Evolutionary conservation across 2,888 invertebrate genomes (phyloP), one percentile per base, ranked within the genome.

Genomic region (Macropis europaea): DNA sequence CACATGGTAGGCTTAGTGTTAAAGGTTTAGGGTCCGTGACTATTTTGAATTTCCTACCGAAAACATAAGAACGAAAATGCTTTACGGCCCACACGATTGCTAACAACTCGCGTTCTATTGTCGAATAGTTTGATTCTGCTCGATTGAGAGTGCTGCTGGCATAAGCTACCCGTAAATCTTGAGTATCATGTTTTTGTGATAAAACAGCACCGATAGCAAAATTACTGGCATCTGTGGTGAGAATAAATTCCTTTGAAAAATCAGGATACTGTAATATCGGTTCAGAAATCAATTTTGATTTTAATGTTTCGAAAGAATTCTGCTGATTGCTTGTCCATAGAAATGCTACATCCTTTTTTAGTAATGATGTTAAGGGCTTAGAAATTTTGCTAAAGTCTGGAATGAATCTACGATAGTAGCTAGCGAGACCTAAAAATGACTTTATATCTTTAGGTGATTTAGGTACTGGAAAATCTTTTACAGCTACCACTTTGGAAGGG

Each of bases 31-130:
- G 89, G 66, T 90, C 89, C 0, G 84, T 89, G 3, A 84, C 19
- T 9, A 90, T 82, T 9, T 34, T 77, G 53, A 90, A 90, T 67
- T 85, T 77, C 30, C 81, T 77, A 13, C 89, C 89, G 60, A 82
- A 88, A 2, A 90, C 52, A 57, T 90, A 90, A 2, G 89, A 87
- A 30, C 88, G 19, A 67, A 89, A 90, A 64, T 88, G 78, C 74
- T 87, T 84, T 0, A 75, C 66, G 6, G 73, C 76, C 84, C 86
- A 89, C 3, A 90, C 78, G 6, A 90, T 87, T 0, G 87, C 85
- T 50, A 90, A 54, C 1, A 89, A 61, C 80, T 90, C 89, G 43
- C 81, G 82, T 77, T 90, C 89, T 0, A 78, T 89, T 0, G 87
- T 87, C 1, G 76, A 75, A 63, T 90, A 90, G 48, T 88, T 90